Evolutionary conservation across 2,888 invertebrate genomes (phyloP).

Genomic region (Quadroppia sp.): DNA sequence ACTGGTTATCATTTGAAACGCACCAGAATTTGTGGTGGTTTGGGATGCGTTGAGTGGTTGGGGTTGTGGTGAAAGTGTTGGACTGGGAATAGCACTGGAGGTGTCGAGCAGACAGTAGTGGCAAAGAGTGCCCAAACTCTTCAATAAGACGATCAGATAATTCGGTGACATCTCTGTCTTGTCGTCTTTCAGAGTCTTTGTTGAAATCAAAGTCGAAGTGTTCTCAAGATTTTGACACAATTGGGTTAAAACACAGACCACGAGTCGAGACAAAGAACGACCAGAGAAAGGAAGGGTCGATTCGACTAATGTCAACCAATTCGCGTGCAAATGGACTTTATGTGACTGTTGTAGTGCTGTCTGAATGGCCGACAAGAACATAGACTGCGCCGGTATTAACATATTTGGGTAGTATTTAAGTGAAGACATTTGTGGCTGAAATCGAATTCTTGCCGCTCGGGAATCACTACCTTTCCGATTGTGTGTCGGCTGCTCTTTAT

Average conservation of each 20-base stretch:
- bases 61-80: conserved; percentile 26
- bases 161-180: conserved; percentile 60
- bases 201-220: conserved; percentile 28
- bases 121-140: conserved; percentile 70
- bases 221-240: conserved; percentile 70
- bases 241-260: conserved; percentile 72
- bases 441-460: conserved; percentile 41
- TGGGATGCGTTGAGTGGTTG: conserved; percentile 25
- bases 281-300: conserved; percentile 74
- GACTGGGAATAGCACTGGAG: conserved; percentile 11
- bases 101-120: conserved; percentile 72
- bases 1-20: conserved; percentile 67
- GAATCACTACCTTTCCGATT: conserved; percentile 42
- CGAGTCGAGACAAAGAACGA: conserved; percentile 68
- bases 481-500: conserved; percentile 37
- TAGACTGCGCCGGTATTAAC: conserved; percentile 71
- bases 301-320: conserved; percentile 76
- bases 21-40: conserved; percentile 43
- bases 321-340: conserved; percentile 69
- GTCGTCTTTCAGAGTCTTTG: conserved; percentile 39
- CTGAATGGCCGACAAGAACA: conserved; percentile 73
- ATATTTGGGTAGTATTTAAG: conserved; percentile 50
- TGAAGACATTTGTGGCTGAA: conserved; percentile 45
- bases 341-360: conserved; percentile 68
- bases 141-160: conserved; percentile 70